phyloP scores from a whole-genome alignment of 2,888 invertebrate species.

The Auanema sp. region DNA sequence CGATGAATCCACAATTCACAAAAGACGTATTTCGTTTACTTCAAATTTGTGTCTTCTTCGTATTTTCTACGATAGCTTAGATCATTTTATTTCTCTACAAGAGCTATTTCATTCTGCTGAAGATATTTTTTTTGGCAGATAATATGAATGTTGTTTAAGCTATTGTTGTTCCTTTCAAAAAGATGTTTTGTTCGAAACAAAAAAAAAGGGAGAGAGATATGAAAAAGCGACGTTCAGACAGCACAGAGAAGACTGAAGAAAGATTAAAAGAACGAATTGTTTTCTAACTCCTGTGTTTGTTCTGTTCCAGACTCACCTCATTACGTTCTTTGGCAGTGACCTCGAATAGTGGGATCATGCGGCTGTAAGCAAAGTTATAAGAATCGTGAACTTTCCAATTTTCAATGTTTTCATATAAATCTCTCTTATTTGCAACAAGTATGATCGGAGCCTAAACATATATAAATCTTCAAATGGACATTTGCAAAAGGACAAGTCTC shows the following conservation, averaged over 20 bases:
- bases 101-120: too few species aligned
- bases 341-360: conserved; percentile 23
- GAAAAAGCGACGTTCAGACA: too few species aligned
- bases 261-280: too few species aligned
- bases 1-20: too few species aligned
- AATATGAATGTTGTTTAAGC: too few species aligned
- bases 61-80: not conserved
- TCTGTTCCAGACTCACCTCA: conserved; percentile 26
- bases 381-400: conserved; percentile 16
- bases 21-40: not conserved
- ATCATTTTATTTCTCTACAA: too few species aligned
- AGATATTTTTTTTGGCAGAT: too few species aligned
- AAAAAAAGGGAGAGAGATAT: too few species aligned
- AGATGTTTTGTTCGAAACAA: too few species aligned
- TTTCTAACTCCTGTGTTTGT: not conserved
- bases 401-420: conserved; percentile 17
- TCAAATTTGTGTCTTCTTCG: not conserved
- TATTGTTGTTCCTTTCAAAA: too few species aligned
- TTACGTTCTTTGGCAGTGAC: conserved; percentile 38
- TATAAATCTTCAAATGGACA: conserved; percentile 5
- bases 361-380: conserved; percentile 15
- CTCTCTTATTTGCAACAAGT: conserved; percentile 55
- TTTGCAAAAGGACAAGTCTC: conserved; percentile 11
- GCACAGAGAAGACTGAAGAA: too few species aligned
- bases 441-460: conserved; percentile 46